Evolutionary conservation across 1,140 invertebrate genomes (phyloP).

Genomic region (Drosophila yakuba): DNA sequence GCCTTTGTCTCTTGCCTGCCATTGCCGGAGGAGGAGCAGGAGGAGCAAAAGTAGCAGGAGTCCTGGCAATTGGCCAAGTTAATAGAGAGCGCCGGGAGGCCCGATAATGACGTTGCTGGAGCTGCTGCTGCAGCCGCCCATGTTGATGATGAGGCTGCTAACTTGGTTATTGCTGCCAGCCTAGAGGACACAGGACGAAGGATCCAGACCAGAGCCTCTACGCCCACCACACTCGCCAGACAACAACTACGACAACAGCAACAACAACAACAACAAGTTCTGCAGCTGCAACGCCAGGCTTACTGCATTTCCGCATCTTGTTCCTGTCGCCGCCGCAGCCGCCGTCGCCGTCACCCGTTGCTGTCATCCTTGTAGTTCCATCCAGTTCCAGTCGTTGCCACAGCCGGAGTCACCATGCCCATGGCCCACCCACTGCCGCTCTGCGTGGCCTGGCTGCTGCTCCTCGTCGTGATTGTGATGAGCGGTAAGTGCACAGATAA

Average conservation of each 20-base stretch:
- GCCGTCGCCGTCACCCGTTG: conserved; percentile 34
- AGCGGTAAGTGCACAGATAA: conserved; percentile 70
- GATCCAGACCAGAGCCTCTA: neutral
- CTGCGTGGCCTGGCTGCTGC: conserved; percentile 63
- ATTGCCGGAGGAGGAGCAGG: neutral
- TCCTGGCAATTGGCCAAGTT: conserved; percentile 80
- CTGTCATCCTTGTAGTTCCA: conserved; percentile 29
- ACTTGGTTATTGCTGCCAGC: conserved; percentile 79
- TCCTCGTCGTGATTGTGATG: conserved; percentile 70
- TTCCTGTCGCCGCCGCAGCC: conserved; percentile 50
- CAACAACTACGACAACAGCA: conserved; percentile 19
- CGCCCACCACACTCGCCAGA: conserved; percentile 5
- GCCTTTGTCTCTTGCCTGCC: conserved; percentile 67
- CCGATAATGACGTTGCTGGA: conserved; percentile 76
- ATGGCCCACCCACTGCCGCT: conserved; percentile 56
- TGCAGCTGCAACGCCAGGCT: conserved; percentile 38
- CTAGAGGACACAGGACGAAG: conserved; percentile 43
- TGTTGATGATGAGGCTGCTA: conserved; percentile 76
- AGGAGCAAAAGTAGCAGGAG: neutral
- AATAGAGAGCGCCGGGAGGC: conserved; percentile 66
- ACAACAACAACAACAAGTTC: conserved; percentile 21
- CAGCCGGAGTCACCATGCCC: conserved; percentile 47
- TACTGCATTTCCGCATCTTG: conserved; percentile 78
- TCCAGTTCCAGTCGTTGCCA: conserved; percentile 20
- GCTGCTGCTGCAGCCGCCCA: conserved; percentile 49